Conservation (phyloP, 2,113 vertebrate species). For the Corythaixoides concolor region DNA sequence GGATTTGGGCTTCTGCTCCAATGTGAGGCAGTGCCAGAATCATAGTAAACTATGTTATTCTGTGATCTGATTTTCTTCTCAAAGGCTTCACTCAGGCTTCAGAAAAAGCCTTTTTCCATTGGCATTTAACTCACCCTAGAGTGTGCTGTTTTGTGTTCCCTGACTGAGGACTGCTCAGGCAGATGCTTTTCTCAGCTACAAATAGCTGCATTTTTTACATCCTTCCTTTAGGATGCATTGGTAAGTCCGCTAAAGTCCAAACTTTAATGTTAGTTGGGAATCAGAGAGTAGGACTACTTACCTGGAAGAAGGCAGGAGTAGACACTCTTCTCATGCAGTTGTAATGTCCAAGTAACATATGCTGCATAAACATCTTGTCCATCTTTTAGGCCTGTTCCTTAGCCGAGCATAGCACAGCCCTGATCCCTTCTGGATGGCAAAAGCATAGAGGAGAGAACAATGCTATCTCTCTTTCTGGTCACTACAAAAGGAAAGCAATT, state of each 20-base stretch:
- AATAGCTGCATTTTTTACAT: neutral
- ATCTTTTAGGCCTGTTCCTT: neutral
- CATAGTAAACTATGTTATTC: neutral
- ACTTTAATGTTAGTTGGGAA: neutral
- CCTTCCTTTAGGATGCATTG: neutral
- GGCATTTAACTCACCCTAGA: neutral
- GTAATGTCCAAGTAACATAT: neutral
- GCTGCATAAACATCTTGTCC: neutral
- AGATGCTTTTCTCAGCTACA: neutral
- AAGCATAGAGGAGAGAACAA: neutral
- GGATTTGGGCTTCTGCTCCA: neutral
- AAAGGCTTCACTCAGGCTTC: neutral
- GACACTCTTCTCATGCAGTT: neutral
- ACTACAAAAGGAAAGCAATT: neutral
- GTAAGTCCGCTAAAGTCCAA: neutral
- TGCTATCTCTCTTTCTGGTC: neutral
- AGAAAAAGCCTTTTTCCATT: neutral
- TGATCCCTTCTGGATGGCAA: neutral
- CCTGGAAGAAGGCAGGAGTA: neutral
- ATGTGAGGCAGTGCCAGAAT: neutral
- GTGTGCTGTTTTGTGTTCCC: neutral
- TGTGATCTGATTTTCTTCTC: neutral
- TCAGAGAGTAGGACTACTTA: neutral
- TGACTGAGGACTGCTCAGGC: neutral
- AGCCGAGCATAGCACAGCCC: neutral